Percentiles rank a stretch among this genome's conserved stretches.
phyloP scores from a whole-genome alignment of 2,888 invertebrate genomes.

The Balanococcus diminutus region DNA sequence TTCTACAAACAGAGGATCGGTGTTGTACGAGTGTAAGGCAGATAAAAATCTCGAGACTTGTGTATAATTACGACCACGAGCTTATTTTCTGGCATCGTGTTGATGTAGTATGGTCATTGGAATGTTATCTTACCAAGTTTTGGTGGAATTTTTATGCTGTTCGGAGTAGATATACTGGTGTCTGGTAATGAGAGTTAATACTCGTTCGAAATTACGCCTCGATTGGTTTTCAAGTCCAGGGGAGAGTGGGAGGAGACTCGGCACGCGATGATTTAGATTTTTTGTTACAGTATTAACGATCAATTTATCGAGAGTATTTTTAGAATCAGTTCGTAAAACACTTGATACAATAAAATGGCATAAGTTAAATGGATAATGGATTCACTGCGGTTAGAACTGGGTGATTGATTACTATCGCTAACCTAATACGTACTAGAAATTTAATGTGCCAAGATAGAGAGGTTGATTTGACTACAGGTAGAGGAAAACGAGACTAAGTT shows the following conservation, averaged over 20 bases:
- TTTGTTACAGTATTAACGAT: too few species aligned
- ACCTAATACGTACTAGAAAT: background rate
- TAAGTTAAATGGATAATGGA: background rate
- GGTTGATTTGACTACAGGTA: background rate
- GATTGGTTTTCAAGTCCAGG: background rate
- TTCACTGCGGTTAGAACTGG: background rate
- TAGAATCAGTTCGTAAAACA: background rate
- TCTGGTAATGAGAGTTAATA: background rate
- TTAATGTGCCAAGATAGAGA: background rate
- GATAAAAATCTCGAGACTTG: background rate
- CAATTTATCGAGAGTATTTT: background rate
- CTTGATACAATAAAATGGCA: background rate
- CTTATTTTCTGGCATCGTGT: background rate
- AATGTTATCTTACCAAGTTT: background rate
- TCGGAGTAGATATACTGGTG: too few species aligned
- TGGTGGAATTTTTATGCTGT: background rate
- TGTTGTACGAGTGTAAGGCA: too few species aligned
- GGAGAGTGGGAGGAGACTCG: too few species aligned
- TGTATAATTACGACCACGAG: background rate
- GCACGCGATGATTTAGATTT: too few species aligned
- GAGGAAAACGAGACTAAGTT: background rate
- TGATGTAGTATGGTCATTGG: background rate
- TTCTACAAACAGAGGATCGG: background rate
- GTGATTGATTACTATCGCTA: background rate
- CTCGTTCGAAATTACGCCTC: background rate